These are phyloP conservation scores for Junonia oenone DNA, from an alignment of 2,888 invertebrate species.

Conservation along the genomic window DNA sequence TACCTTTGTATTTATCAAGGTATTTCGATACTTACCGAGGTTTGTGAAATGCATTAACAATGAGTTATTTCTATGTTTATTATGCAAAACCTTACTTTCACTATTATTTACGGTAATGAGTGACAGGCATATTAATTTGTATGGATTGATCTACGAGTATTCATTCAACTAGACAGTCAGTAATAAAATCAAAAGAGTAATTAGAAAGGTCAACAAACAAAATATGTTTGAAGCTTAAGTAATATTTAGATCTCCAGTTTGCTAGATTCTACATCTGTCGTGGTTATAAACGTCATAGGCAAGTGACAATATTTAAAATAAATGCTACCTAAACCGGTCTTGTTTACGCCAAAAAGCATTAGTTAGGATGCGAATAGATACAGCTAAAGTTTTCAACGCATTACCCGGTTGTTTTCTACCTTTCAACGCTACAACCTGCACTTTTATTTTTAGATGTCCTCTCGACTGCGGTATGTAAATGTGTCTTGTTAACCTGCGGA, in stretches of 20 bases:
- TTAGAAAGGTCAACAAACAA: not conserved
- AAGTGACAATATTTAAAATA: not conserved
- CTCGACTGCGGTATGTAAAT: conserved; percentile 60
- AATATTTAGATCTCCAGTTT: not conserved
- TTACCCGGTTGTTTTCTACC: conserved; percentile 30
- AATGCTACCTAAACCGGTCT: conserved; percentile 6
- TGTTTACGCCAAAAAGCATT: conserved; percentile 6
- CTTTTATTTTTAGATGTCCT: conserved; percentile 64
- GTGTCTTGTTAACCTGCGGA: conserved; percentile 43
- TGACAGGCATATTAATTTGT: not conserved
- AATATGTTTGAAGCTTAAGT: not conserved
- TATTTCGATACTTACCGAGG: not conserved
- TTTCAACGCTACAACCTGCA: conserved; percentile 45
- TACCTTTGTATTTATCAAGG: not conserved
- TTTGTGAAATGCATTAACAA: not conserved
- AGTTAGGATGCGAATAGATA: conserved; percentile 12
- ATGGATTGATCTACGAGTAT: not conserved
- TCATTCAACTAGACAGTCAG: not conserved
- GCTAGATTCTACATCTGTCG: not conserved
- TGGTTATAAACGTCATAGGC: not conserved
- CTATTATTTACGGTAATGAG: not conserved
- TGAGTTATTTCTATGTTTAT: not conserved
- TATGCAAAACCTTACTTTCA: not conserved
- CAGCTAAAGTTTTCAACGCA: conserved; percentile 22
- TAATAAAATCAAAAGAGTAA: too few species aligned